Evolutionary conservation across 1,140 invertebrate species (phyloP), one percentile per base, ranked within the genome.

Genomic region (Drosophila quadrilineata): DNA sequence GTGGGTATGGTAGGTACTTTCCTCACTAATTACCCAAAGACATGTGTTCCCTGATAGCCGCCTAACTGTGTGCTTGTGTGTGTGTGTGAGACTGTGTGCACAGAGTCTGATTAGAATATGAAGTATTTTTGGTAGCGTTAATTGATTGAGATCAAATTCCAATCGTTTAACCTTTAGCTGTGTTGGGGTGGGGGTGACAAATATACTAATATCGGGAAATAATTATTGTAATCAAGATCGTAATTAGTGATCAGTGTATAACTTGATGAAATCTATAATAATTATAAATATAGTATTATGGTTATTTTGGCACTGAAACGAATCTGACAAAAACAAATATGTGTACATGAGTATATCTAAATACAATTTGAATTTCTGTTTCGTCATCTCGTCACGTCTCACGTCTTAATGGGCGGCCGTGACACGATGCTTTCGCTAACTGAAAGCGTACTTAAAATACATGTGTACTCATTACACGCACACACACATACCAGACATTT

Each of bases 131-230:
- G 5, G 28, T 10, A 59, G 33, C 40, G 43, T n/a, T 70, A 79
- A 77, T 74, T 74, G 75, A 77, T 80, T 54, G 54, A 74, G 71
- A 56, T 74, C 75, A 80, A 79, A 79, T 77, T 77, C 75, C 75
- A 80, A 70, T 49, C 57, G 43, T 31, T 40, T n/a, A 48, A 67
- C 31, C 31, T 19, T 8, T 22, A 24, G 28, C 14, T n/a, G n/a
- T n/a, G n/a, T n/a, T n/a, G n/a, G n/a, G n/a, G n/a, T n/a, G n/a
- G 29, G 52, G 46, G 56, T 52, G 43, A n/a, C n/a, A n/a, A n/a
- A n/a, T n/a, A n/a, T n/a, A n/a, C n/a, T n/a, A n/a, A n/a, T n/a
- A n/a, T n/a, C n/a, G n/a, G n/a, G n/a, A n/a, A n/a, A n/a, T n/a
- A n/a, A n/a, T n/a, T n/a, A n/a, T n/a, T n/a, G n/a, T n/a, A n/a